Evolutionary conservation across 2,888 invertebrate species (phyloP).

Genomic region (Beris chalybata): DNA sequence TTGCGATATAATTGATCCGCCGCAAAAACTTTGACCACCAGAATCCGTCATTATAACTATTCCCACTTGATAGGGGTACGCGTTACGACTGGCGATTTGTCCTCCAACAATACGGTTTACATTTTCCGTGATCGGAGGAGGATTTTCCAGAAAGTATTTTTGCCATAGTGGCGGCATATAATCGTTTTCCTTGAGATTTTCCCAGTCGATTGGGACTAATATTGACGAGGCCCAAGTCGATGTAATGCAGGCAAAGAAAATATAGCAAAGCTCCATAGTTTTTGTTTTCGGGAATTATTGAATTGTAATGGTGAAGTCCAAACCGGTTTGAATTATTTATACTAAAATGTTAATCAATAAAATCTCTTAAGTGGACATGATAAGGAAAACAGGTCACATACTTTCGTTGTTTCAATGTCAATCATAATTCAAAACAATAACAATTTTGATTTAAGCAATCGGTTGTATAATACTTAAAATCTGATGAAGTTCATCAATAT

Average conservation of each 20-base stretch:
- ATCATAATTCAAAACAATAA: too few relatives aligned
- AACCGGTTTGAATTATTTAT: too few relatives aligned
- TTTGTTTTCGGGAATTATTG: too few relatives aligned
- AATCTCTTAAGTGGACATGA: too few relatives aligned
- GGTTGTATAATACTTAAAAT: too few relatives aligned
- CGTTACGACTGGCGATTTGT: slow-evolving; percentile 15
- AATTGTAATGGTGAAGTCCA: too few relatives aligned
- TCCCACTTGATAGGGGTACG: slow-evolving; percentile 27
- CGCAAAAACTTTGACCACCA: slow-evolving; percentile 8
- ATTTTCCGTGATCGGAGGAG: background rate
- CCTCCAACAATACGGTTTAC: slow-evolving; percentile 25
- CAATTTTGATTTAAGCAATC: too few relatives aligned
- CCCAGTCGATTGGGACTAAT: slow-evolving; percentile 4
- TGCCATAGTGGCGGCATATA: background rate
- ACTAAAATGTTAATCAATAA: too few relatives aligned
- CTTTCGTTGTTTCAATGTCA: too few relatives aligned
- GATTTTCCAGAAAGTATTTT: background rate
- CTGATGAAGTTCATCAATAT: too few relatives aligned
- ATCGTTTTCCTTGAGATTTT: slow-evolving; percentile 13
- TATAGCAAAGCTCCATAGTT: background rate
- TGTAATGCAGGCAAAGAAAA: background rate
- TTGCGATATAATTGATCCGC: slow-evolving; percentile 24
- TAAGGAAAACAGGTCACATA: too few relatives aligned
- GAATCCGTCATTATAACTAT: background rate
- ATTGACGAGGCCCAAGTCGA: background rate